Conservation (phyloP, 1,140 invertebrate genomes). For the honey bee (Apis mellifera) region DNA sequence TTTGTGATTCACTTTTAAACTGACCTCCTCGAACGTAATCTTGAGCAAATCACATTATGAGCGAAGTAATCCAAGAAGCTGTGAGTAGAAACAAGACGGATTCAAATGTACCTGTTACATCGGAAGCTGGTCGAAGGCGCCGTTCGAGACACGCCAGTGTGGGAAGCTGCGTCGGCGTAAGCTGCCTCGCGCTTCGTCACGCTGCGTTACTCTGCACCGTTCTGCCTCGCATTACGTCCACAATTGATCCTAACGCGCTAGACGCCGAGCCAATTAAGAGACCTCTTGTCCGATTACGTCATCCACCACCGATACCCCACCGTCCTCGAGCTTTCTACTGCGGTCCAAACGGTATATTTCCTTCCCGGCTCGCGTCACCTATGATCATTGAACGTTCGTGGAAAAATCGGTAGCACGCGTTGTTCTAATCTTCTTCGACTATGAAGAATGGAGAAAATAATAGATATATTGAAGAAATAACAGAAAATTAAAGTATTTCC, state of each 20-base stretch:
- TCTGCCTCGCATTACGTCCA: conserved; percentile 59
- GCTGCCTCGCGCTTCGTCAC: conserved; percentile 36
- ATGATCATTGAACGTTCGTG: not conserved
- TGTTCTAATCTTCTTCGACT: not conserved
- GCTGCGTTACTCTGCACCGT: conserved; percentile 42
- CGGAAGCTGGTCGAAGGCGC: conserved; percentile 45
- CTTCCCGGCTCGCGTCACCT: conserved; percentile 3
- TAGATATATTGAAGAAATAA: too few relatives aligned
- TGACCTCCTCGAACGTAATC: too few relatives aligned
- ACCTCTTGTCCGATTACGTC: conserved; percentile 60
- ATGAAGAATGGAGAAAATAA: too few relatives aligned
- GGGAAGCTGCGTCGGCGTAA: conserved; percentile 69
- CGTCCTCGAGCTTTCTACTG: conserved; percentile 44
- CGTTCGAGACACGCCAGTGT: conserved; percentile 52
- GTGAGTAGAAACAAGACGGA: not conserved
- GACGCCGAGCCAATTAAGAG: conserved; percentile 71
- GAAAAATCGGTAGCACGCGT: not conserved
- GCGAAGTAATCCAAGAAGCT: not conserved
- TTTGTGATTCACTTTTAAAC: too few relatives aligned
- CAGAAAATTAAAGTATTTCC: too few relatives aligned
- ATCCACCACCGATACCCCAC: conserved; percentile 34
- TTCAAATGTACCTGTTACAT: conserved; percentile 55
- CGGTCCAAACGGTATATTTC: conserved; percentile 20
- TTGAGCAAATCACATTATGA: too few relatives aligned
- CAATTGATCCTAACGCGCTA: conserved; percentile 72